Conservation (phyloP, 2,888 invertebrate genomes). For the Cetonia aurata region DNA sequence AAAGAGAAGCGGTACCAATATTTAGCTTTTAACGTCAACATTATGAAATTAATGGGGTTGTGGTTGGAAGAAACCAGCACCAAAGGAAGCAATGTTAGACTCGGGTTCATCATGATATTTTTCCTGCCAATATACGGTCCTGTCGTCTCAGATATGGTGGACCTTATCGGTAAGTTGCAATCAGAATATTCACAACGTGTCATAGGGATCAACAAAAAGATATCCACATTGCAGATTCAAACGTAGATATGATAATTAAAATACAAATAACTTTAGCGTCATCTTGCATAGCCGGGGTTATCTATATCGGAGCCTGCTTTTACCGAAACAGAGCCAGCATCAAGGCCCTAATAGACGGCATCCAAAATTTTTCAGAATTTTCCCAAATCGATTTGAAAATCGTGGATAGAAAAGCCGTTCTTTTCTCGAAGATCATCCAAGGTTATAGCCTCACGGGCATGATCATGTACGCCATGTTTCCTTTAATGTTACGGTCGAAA, state of each 20-base stretch:
- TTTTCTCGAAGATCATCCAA: constrained; percentile 53
- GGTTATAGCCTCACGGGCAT: constrained; percentile 53
- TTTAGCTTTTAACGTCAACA: constrained; percentile 40
- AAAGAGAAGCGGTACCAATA: constrained; percentile 20
- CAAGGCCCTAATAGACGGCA: constrained; percentile 36
- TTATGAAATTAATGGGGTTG: constrained; percentile 32
- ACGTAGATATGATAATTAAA: constrained; percentile 24
- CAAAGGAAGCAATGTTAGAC: constrained; percentile 5
- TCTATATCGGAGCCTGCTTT: constrained; percentile 56
- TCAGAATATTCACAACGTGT: no score
- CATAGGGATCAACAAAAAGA: no score
- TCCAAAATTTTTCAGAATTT: constrained; percentile 42
- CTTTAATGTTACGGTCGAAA: constrained; percentile 48
- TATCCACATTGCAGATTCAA: constrained; percentile 23
- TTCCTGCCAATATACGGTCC: constrained; percentile 13
- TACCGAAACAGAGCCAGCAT: constrained; percentile 50
- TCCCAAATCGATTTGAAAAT: constrained; percentile 44
- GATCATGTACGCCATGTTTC: constrained; percentile 54
- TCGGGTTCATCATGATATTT: constrained; percentile 10
- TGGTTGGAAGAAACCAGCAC: constrained; percentile 37
- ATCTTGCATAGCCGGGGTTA: constrained; percentile 53
- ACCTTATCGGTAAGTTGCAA: constrained; percentile 24
- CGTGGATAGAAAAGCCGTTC: constrained; percentile 51
- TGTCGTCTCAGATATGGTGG: constrained; percentile 2
- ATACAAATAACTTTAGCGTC: constrained; percentile 53